Evolutionary conservation across 2,888 invertebrate genomes (phyloP).

Genomic region (Papilio gigon): DNA sequence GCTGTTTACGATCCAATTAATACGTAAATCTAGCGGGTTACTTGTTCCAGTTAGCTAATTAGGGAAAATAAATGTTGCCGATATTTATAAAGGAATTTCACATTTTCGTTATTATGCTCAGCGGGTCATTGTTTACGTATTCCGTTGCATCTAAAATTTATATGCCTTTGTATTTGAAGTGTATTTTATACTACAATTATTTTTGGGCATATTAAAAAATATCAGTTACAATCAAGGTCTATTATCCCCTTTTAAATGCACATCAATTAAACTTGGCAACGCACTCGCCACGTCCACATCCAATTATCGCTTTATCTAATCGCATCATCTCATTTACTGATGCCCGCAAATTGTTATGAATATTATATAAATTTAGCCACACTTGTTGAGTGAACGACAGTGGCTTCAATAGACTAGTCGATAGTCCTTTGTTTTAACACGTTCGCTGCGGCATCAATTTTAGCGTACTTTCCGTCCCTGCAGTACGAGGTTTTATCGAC

Average conservation of each 20-base stretch:
- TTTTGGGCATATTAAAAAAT: neutral
- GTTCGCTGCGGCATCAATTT: too few relatives aligned
- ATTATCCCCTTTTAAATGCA: constrained; percentile 8
- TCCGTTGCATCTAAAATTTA: too few relatives aligned
- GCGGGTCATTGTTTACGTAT: too few relatives aligned
- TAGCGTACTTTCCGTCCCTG: too few relatives aligned
- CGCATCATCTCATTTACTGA: constrained; percentile 59
- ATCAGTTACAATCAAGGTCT: constrained; percentile 11
- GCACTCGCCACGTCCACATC: constrained; percentile 49
- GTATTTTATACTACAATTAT: too few relatives aligned
- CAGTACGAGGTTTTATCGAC: too few relatives aligned
- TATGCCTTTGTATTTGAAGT: too few relatives aligned
- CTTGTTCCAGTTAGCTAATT: too few relatives aligned
- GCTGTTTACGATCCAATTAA: neutral
- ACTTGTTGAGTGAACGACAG: neutral
- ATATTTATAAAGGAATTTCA: too few relatives aligned
- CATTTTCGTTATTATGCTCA: too few relatives aligned
- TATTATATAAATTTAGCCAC: constrained; percentile 46
- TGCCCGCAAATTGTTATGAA: constrained; percentile 59
- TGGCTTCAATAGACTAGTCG: neutral
- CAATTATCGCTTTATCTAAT: constrained; percentile 59
- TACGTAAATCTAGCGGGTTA: neutral
- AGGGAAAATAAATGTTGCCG: too few relatives aligned
- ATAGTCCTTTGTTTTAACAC: too few relatives aligned
- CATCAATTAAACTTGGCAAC: constrained; percentile 35